phyloP scores from a whole-genome alignment of 2,888 invertebrate genomes.

The Encarsia formosa region DNA sequence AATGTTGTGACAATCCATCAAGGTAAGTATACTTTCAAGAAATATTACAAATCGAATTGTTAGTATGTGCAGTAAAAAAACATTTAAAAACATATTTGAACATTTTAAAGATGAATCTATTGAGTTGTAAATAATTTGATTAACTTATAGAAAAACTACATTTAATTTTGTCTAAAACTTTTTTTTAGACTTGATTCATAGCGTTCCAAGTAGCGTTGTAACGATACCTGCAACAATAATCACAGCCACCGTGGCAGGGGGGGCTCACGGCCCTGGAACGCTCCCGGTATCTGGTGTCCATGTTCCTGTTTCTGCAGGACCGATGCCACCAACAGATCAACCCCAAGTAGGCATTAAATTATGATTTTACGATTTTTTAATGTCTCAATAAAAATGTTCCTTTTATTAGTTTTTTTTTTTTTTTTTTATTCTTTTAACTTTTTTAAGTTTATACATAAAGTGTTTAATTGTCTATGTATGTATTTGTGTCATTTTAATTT shows the following conservation, averaged over 20 bases:
- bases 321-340: constrained; percentile 46
- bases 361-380: no score
- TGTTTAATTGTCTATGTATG: no score
- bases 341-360: constrained; percentile 40
- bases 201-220: constrained; percentile 47
- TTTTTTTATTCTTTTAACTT: no score
- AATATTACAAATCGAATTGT: neutral
- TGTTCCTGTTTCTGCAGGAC: constrained; percentile 47
- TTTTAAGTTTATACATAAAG: no score
- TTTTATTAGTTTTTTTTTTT: no score
- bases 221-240: constrained; percentile 48
- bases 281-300: constrained; percentile 50
- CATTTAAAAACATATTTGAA: no score
- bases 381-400: no score
- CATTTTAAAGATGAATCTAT: neutral
- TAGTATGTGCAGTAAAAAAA: neutral
- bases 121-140: no score
- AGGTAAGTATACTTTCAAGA: constrained; percentile 37
- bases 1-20: constrained; percentile 50
- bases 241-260: constrained; percentile 48
- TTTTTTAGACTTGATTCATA: constrained; percentile 46
- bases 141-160: neutral
- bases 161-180: constrained; percentile 9
- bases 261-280: constrained; percentile 41
- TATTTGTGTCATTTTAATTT: no score